Evolutionary conservation across 2,888 invertebrate genomes (phyloP).

Genomic region (Yponomeuta sedellus): DNA sequence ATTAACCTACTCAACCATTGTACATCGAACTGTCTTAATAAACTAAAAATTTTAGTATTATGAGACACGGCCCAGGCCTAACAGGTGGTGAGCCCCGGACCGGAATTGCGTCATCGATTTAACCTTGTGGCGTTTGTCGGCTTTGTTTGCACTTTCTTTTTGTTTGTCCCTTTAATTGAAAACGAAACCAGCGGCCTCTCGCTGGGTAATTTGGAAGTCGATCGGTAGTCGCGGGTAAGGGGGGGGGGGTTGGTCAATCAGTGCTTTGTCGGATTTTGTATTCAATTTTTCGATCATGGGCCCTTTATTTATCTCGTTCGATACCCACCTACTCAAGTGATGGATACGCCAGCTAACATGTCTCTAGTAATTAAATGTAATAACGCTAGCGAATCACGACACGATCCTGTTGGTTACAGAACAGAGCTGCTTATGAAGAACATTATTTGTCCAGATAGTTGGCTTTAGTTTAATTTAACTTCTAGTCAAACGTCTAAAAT

Average conservation of each 20-base stretch:
- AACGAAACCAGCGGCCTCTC: background rate
- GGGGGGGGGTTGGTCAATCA: no score
- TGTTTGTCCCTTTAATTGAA: constrained; percentile 1
- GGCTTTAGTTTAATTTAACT: background rate
- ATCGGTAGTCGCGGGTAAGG: background rate
- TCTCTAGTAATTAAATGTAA: background rate
- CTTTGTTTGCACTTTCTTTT: background rate
- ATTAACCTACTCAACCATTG: no score
- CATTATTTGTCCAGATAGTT: background rate
- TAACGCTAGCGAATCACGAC: background rate
- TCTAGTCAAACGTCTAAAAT: no score
- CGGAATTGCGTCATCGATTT: background rate
- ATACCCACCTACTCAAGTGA: background rate
- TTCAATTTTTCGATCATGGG: background rate
- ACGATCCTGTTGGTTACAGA: background rate
- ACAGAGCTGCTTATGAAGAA: background rate
- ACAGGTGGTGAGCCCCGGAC: constrained; percentile 1
- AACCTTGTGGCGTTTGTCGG: background rate
- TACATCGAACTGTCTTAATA: no score
- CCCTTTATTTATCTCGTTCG: background rate
- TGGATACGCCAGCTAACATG: background rate
- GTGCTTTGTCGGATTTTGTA: background rate
- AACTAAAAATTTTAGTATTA: no score
- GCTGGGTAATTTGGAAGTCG: background rate
- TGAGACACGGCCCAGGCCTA: background rate